Conservation (phyloP, 64 coral and sea anemone genomes). For the Orbicella faveolata region DNA sequence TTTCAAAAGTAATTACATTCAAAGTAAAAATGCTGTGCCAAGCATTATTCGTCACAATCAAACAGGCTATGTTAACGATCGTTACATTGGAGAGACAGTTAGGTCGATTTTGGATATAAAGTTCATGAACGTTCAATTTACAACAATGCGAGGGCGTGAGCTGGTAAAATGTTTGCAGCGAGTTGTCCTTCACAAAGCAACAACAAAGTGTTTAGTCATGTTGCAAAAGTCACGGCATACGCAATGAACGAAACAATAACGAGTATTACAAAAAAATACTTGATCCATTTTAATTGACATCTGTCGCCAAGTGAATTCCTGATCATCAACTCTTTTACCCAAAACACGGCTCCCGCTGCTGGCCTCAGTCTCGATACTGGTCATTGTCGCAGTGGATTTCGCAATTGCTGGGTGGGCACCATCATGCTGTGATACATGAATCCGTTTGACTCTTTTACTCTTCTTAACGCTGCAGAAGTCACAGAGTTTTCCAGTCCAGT, state of each 20-base stretch:
- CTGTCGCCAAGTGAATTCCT: conserved; percentile 18
- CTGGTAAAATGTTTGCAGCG: too few species aligned
- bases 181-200: not conserved
- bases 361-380: not conserved
- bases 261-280: conserved; percentile 7
- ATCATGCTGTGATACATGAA: not conserved
- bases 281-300: conserved; percentile 15
- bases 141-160: too few species aligned
- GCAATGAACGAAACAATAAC: not conserved
- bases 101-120: not conserved
- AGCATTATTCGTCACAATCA: conserved; percentile 25
- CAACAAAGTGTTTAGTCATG: not conserved
- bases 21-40: conserved; percentile 30
- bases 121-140: too few species aligned
- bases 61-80: too few species aligned
- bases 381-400: not conserved
- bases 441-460: not conserved
- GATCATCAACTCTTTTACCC: not conserved
- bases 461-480: not conserved
- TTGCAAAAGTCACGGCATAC: not conserved
- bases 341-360: not conserved
- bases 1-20: conserved; percentile 19
- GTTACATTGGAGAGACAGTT: too few species aligned
- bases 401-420: not conserved
- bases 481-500: not conserved